phyloP scores from a whole-genome alignment of 1,140 invertebrate genomes.

The Papilio helenus region DNA sequence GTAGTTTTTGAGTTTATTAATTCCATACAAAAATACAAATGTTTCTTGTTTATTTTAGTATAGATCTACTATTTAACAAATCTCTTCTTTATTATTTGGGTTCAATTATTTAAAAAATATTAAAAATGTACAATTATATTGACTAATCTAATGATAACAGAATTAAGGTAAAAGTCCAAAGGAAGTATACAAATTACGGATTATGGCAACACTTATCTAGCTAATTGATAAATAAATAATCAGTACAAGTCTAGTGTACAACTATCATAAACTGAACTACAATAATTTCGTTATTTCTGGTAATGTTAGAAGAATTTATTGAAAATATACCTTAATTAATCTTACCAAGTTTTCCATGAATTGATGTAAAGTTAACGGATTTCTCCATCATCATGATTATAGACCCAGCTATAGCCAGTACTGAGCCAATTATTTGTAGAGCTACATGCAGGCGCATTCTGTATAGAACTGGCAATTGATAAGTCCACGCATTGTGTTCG shows the following conservation, averaged over 20 bases:
- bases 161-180: background rate
- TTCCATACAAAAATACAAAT: too few relatives aligned
- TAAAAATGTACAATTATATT: background rate
- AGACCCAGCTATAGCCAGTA: constrained; percentile 62
- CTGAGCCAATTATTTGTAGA: constrained; percentile 59
- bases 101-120: background rate
- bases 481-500: constrained; percentile 61
- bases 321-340: background rate
- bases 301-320: too few relatives aligned
- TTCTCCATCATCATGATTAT: constrained; percentile 63
- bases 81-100: too few relatives aligned
- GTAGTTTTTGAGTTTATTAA: too few relatives aligned
- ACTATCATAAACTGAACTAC: too few relatives aligned
- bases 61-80: background rate
- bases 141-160: background rate
- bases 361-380: constrained; percentile 57
- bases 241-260: too few relatives aligned
- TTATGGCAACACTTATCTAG: too few relatives aligned
- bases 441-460: constrained; percentile 64
- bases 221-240: too few relatives aligned
- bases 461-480: constrained; percentile 48
- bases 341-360: constrained; percentile 71
- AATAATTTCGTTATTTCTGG: too few relatives aligned
- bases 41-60: too few relatives aligned
- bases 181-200: too few relatives aligned